phyloP scores from a whole-genome alignment of 2,113 vertebrate genomes.

The Butorides virescens region DNA sequence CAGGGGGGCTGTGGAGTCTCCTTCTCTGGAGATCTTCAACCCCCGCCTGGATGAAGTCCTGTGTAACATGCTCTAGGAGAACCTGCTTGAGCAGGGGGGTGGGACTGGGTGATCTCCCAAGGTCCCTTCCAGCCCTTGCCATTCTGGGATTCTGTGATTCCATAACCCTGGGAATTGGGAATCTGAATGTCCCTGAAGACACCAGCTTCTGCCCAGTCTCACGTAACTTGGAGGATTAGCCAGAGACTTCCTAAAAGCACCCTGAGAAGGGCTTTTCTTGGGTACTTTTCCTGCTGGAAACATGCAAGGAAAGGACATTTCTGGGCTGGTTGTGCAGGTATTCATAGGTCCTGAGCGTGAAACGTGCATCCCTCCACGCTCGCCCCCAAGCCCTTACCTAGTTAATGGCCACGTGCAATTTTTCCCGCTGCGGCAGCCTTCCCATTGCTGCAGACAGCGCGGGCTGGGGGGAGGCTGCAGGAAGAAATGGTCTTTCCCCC shows the following conservation, averaged over 20 bases:
- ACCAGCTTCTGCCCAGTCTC: neutral
- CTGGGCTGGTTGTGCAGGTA: neutral
- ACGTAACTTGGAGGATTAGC: neutral
- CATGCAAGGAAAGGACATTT: neutral
- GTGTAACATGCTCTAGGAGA: too few relatives aligned
- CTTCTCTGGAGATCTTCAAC: too few relatives aligned
- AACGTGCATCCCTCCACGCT: neutral
- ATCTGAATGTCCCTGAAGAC: neutral
- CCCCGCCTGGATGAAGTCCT: too few relatives aligned
- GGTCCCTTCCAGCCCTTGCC: too few relatives aligned
- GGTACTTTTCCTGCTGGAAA: neutral
- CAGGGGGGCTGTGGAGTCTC: too few relatives aligned
- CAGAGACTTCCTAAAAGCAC: neutral
- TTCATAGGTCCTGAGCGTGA: neutral
- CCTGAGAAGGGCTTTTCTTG: neutral
- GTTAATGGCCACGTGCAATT: fast-evolving
- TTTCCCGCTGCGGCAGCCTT: neutral
- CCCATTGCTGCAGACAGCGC: neutral
- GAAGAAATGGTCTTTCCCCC: neutral
- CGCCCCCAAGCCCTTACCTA: fast-evolving
- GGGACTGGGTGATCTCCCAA: too few relatives aligned
- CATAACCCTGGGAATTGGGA: neutral
- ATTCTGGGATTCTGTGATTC: too few relatives aligned
- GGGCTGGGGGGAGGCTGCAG: neutral
- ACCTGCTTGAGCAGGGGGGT: too few relatives aligned